Percentiles rank a stretch among this genome's conserved stretches.
phyloP scores from a whole-genome alignment of 1,140 invertebrate species.

The Platyscapa corneri region DNA sequence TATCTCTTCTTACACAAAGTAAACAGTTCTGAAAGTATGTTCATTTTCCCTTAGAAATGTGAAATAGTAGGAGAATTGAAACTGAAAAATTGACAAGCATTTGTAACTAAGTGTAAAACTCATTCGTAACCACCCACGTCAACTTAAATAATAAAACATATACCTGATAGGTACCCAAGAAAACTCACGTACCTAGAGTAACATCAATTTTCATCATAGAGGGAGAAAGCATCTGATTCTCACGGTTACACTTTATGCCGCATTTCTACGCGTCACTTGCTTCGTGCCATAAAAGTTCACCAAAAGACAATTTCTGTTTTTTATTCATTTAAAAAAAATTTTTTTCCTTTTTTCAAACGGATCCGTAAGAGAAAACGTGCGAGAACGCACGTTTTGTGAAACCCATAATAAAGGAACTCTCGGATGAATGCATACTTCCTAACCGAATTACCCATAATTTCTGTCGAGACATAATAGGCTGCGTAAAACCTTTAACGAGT shows the following conservation, averaged over 20 bases:
- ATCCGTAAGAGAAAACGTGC: conserved; percentile 9
- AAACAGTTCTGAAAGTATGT: not conserved
- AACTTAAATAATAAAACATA: conserved; percentile 13
- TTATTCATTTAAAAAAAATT: not conserved
- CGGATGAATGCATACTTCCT: not conserved
- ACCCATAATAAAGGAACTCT: not conserved
- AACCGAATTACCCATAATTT: conserved; percentile 34
- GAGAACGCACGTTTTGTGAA: conserved; percentile 32
- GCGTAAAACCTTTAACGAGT: conserved; percentile 10
- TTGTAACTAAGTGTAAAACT: conserved; percentile 14
- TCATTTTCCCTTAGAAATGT: not conserved
- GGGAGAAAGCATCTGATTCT: conserved; percentile 35
- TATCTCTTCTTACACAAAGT: not conserved
- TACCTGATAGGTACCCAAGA: not conserved
- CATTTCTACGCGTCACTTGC: conserved; percentile 17
- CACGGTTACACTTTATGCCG: conserved; percentile 16
- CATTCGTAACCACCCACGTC: conserved; percentile 4
- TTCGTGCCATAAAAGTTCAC: not conserved
- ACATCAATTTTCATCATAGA: conserved; percentile 37
- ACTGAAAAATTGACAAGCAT: not conserved
- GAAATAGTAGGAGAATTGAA: not conserved
- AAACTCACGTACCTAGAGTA: conserved; percentile 18
- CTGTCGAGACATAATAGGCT: not conserved
- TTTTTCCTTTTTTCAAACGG: not conserved
- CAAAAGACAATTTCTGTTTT: not conserved